Percentiles rank a stretch among this genome's conserved stretches.
These are phyloP conservation scores for Mythimna lalbum DNA, from an alignment of 2,888 invertebrate species.

Conservation along the genomic window DNA sequence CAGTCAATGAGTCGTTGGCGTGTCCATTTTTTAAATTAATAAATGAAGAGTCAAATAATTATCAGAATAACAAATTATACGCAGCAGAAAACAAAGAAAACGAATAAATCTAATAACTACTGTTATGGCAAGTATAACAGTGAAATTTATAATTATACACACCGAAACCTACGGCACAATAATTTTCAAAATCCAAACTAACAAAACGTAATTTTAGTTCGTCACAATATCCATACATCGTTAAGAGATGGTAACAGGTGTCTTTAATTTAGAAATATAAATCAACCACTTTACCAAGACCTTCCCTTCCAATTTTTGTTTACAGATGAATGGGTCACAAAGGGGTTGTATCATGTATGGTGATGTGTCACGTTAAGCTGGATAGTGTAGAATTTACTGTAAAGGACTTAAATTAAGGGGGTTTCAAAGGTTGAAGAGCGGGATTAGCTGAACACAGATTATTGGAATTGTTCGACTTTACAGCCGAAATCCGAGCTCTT, in stretches of 20 bases:
- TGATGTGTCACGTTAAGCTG: constrained; percentile 66
- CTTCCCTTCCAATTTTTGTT: constrained; percentile 45
- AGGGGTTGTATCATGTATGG: constrained; percentile 43
- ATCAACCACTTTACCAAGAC: constrained; percentile 66
- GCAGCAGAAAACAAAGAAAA: too few relatives aligned
- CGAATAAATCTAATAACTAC: too few relatives aligned
- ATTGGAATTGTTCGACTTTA: constrained; percentile 79
- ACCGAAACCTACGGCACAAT: neutral
- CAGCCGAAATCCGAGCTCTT: constrained; percentile 64
- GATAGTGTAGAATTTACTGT: constrained; percentile 72
- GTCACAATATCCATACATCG: constrained; percentile 65
- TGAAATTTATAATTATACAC: neutral
- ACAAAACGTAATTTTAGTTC: constrained; percentile 55
- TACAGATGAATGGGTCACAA: neutral
- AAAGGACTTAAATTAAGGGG: constrained; percentile 74
- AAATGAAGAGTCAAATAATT: too few relatives aligned
- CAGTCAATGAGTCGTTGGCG: too few relatives aligned
- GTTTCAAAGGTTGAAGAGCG: constrained; percentile 70
- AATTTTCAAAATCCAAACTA: constrained; percentile 43
- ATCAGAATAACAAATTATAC: too few relatives aligned
- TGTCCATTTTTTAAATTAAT: too few relatives aligned
- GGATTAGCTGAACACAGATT: constrained; percentile 74
- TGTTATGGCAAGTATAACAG: neutral
- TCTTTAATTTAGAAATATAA: constrained; percentile 65
- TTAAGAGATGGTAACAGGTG: constrained; percentile 73